These are phyloP conservation scores for Echinops telfairi DNA, from an alignment of 2,113 vertebrate genomes.

Conservation along the genomic window DNA sequence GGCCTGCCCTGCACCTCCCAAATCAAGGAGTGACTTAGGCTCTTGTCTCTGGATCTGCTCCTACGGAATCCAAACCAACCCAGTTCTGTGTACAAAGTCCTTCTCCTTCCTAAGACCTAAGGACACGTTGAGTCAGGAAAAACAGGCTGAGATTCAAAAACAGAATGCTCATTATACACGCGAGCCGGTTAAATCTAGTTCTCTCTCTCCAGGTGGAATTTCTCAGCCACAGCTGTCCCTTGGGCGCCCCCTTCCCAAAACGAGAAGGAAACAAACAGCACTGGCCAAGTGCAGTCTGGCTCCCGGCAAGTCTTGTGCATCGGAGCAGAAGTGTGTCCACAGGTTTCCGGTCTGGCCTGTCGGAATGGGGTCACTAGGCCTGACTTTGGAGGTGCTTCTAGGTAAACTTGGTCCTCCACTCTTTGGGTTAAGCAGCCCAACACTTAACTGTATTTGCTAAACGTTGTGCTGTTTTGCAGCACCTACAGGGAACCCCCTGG, in stretches of 20 bases:
- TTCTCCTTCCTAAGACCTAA: neutral
- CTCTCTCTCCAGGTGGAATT: neutral
- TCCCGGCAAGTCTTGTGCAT: neutral
- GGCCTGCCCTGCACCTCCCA: neutral
- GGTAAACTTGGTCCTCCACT: neutral
- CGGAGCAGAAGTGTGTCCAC: neutral
- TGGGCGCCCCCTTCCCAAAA: neutral
- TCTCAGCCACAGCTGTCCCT: neutral
- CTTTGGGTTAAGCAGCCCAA: neutral
- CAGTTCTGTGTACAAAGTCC: neutral
- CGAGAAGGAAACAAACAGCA: neutral
- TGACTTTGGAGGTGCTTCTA: neutral
- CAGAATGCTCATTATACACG: neutral
- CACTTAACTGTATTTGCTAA: neutral
- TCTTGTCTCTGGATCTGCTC: neutral
- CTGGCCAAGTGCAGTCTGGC: neutral
- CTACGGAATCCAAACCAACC: too few species aligned
- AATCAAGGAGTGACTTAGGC: neutral
- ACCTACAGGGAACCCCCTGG: too few species aligned
- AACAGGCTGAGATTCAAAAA: neutral
- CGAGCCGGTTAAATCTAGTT: neutral
- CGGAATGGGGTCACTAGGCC: neutral
- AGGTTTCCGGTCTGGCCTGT: neutral
- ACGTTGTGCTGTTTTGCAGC: too few species aligned
- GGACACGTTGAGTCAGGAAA: neutral